Evolutionary conservation across 2,797 vertebrate genomes (phyloP).

Genomic region (Neoniphon sammara): DNA sequence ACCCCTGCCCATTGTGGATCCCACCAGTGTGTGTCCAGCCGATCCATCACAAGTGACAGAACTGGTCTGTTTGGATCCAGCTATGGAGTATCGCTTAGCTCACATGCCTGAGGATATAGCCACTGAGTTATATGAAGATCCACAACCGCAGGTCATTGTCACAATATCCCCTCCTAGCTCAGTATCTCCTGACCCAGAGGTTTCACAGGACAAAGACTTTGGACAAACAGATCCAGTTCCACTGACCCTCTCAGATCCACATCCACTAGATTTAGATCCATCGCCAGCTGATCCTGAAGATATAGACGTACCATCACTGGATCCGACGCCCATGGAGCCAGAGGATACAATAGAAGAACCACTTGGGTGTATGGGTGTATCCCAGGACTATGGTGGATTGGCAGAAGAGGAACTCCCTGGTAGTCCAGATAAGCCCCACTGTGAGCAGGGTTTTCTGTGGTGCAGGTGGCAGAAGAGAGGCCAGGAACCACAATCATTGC

Average conservation of each 20-base stretch:
- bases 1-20: constrained; percentile 58
- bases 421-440: constrained; percentile 61
- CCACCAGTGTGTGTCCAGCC: constrained; percentile 40
- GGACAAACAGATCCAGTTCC: constrained; percentile 51
- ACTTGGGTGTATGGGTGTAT: constrained; percentile 56
- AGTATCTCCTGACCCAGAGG: constrained; percentile 70
- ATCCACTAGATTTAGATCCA: constrained; percentile 40
- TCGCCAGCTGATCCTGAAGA: constrained; percentile 50
- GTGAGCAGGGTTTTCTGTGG: constrained; percentile 81
- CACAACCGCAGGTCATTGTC: constrained; percentile 68
- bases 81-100: constrained; percentile 50
- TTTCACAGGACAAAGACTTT: constrained; percentile 71
- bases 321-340: constrained; percentile 59
- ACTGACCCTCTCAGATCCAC: constrained; percentile 34
- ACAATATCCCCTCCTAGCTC: constrained; percentile 81
- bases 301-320: constrained; percentile 33
- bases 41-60: constrained; percentile 54
- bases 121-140: constrained; percentile 23
- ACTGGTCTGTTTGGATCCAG: constrained; percentile 50
- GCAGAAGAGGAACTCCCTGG: constrained; percentile 55
- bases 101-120: constrained; percentile 43
- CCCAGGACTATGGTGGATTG: constrained; percentile 54
- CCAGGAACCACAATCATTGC: constrained; percentile 66
- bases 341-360: constrained; percentile 59
- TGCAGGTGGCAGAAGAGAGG: constrained; percentile 80